Evolutionary conservation across 2,113 vertebrate species (phyloP).

Genomic region (Channa maculata): DNA sequence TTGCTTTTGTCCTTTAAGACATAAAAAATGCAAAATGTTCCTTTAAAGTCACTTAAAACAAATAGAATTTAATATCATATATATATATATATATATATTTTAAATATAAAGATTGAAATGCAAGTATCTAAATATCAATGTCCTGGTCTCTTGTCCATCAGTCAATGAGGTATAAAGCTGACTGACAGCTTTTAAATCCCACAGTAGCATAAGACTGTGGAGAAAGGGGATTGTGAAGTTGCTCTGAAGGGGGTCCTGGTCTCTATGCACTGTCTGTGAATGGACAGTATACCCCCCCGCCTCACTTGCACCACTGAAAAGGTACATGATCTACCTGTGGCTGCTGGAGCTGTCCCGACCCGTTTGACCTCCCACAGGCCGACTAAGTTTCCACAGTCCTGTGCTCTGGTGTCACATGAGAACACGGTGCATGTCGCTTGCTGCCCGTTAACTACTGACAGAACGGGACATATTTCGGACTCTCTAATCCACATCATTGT

Average conservation of each 20-base stretch:
- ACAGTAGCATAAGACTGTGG: conserved; percentile 59
- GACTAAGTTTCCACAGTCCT: conserved; percentile 76
- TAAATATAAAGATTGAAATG: conserved; percentile 6
- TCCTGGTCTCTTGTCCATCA: conserved; percentile 45
- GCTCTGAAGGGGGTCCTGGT: conserved; percentile 60
- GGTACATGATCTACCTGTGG: conserved; percentile 66
- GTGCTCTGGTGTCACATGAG: conserved; percentile 73
- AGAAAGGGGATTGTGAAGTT: conserved; percentile 35
- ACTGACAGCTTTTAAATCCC: conserved; percentile 56
- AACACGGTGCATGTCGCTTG: not conserved
- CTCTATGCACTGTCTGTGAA: conserved; percentile 61
- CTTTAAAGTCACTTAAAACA: no score
- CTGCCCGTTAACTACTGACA: conserved; percentile 34
- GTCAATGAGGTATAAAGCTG: conserved; percentile 12
- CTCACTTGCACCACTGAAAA: conserved; percentile 48
- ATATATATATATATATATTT: no score
- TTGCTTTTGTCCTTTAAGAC: no score
- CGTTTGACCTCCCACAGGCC: conserved; percentile 60
- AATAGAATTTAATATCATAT: no score
- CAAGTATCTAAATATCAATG: conserved; percentile 10
- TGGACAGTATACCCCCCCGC: conserved; percentile 41
- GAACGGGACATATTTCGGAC: not conserved
- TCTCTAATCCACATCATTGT: not conserved
- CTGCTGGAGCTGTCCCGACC: conserved; percentile 52
- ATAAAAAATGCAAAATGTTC: no score